Evolutionary conservation across 2,113 vertebrate species (phyloP).

Genomic region (Paracanthobrama guichenoti): DNA sequence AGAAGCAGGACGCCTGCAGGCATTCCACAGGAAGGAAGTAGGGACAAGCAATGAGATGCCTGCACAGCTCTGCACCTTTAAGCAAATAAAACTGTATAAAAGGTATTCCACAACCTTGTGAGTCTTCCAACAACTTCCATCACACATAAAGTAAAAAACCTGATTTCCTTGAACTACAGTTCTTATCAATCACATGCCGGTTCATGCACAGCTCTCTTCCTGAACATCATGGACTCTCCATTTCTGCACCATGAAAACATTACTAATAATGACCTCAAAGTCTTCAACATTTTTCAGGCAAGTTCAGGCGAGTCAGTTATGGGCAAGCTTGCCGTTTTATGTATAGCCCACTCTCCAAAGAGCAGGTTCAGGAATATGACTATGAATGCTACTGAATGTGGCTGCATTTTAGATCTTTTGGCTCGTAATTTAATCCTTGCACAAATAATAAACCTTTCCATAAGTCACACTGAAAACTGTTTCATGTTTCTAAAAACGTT

Average conservation of each 20-base stretch:
- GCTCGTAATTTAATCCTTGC: not conserved
- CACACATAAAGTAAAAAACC: not conserved
- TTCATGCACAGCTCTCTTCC: not conserved
- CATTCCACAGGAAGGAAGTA: conserved; percentile 58
- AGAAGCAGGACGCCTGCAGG: conserved; percentile 58
- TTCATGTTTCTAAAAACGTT: too few species aligned
- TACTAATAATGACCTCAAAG: not conserved
- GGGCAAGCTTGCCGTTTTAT: not conserved
- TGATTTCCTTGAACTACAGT: too few species aligned
- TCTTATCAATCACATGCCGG: not conserved
- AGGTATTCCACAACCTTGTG: not conserved
- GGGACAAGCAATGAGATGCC: conserved; percentile 9
- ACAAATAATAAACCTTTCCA: not conserved
- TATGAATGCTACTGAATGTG: not conserved
- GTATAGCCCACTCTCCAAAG: not conserved
- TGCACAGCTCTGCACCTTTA: not conserved
- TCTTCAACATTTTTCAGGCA: not conserved
- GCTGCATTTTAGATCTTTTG: not conserved
- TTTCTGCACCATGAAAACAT: not conserved
- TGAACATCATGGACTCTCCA: not conserved
- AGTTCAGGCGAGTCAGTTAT: not conserved
- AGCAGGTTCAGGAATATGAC: not conserved
- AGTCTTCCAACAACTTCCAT: conserved; percentile 25
- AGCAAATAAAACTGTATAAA: not conserved
- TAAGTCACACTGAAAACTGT: not conserved